Conservation (phyloP, 2,113 vertebrate genomes). For the Lutjanus erythropterus region DNA sequence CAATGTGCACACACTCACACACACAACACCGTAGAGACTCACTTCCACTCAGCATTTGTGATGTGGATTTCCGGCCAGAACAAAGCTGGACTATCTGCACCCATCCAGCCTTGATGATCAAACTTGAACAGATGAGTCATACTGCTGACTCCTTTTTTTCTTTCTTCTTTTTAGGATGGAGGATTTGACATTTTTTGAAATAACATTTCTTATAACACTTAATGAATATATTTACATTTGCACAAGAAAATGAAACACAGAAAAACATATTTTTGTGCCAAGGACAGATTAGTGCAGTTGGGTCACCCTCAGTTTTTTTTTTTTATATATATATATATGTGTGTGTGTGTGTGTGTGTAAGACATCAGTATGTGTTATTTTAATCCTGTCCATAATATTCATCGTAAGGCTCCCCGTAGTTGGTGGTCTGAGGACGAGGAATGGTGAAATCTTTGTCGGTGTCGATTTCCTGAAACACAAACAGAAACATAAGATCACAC, state of each 20-base stretch:
- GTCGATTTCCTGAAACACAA: constrained; percentile 82
- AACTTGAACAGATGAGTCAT: constrained; percentile 23
- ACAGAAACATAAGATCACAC: constrained; percentile 14
- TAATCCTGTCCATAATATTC: constrained; percentile 74
- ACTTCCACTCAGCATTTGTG: constrained; percentile 14
- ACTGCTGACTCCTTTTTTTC: background rate
- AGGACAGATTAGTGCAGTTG: constrained; percentile 18
- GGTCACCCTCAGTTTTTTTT: background rate
- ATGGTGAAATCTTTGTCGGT: constrained; percentile 81
- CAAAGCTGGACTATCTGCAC: constrained; percentile 29
- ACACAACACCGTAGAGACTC: background rate
- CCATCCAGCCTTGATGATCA: constrained; percentile 11
- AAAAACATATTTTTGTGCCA: constrained; percentile 19
- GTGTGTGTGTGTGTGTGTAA: background rate
- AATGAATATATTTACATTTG: constrained; percentile 58
- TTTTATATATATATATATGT: background rate
- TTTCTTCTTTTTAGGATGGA: constrained; percentile 2
- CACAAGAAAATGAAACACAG: background rate
- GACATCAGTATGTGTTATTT: background rate
- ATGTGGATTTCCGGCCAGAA: constrained; percentile 41
- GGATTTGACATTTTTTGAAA: constrained; percentile 12
- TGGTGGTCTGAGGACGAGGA: constrained; percentile 82
- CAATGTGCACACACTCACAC: constrained; percentile 13
- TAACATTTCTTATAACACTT: constrained; percentile 12
- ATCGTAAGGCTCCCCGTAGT: constrained; percentile 78